These are phyloP conservation scores for Meteorus colon DNA, from an alignment of 2,888 invertebrate genomes.

Conservation along the genomic window DNA sequence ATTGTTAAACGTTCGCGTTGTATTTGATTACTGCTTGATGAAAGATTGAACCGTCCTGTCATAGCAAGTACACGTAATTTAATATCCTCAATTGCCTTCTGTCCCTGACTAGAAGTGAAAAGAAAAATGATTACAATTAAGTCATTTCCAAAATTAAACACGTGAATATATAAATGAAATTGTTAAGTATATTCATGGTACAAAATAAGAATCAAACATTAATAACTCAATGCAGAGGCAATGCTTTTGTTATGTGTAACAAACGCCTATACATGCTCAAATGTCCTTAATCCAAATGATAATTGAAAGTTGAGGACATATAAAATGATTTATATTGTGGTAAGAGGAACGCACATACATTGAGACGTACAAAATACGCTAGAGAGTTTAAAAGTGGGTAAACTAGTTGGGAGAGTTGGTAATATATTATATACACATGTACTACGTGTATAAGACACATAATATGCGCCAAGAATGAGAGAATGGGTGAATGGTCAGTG, in stretches of 20 bases:
- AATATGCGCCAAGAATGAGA: slow-evolving; percentile 35
- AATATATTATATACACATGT: slow-evolving; percentile 10
- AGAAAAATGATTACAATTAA: slow-evolving; percentile 33
- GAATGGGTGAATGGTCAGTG: slow-evolving; percentile 62
- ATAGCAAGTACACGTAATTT: slow-evolving; percentile 65
- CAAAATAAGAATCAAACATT: background rate
- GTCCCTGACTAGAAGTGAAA: slow-evolving; percentile 63
- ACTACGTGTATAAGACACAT: slow-evolving; percentile 14
- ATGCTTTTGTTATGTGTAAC: background rate
- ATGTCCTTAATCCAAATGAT: background rate
- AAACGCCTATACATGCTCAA: background rate
- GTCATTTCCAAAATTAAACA: background rate
- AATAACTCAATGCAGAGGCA: background rate
- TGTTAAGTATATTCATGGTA: background rate
- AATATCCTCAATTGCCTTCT: slow-evolving; percentile 69
- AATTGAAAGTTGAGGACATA: slow-evolving; percentile 8
- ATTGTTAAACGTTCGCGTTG: slow-evolving; percentile 71
- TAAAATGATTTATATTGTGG: background rate
- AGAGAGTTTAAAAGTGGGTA: slow-evolving; percentile 35
- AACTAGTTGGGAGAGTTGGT: slow-evolving; percentile 37
- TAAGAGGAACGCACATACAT: slow-evolving; percentile 2
- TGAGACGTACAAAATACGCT: background rate
- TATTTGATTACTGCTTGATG: slow-evolving; percentile 63
- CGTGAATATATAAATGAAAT: background rate
- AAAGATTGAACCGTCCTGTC: slow-evolving; percentile 68